Conservation (phyloP, 1,140 invertebrate species). For the Drosophila ficusphila region DNA sequence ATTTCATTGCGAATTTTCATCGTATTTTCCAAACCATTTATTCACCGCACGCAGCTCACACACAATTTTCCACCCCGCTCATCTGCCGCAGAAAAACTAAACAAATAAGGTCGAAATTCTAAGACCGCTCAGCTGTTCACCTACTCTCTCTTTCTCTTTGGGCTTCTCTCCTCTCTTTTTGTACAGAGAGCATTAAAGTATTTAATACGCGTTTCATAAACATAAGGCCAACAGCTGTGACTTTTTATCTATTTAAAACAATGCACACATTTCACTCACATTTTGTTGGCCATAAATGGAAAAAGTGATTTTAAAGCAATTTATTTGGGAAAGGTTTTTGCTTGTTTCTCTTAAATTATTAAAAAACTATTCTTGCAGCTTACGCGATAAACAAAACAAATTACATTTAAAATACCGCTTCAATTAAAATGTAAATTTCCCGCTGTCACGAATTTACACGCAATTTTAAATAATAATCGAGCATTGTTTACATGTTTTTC, state of each 20-base stretch:
- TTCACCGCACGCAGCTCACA: slow-evolving; percentile 13
- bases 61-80: slow-evolving; percentile 30
- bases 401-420: background rate
- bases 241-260: slow-evolving; percentile 12
- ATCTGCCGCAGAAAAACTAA: slow-evolving; percentile 39
- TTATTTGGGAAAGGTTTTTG: background rate
- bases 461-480: slow-evolving; percentile 14
- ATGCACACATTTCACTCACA: slow-evolving; percentile 3
- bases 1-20: slow-evolving; percentile 4
- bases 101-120: slow-evolving; percentile 29
- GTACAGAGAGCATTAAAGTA: background rate
- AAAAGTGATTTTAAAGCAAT: background rate
- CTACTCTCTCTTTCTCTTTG: slow-evolving; percentile 2
- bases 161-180: slow-evolving; percentile 10
- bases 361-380: background rate
- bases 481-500: slow-evolving; percentile 39
- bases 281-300: background rate
- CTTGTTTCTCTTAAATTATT: background rate
- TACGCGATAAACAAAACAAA: background rate
- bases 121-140: slow-evolving; percentile 53
- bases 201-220: slow-evolving; percentile 20
- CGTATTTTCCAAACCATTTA: slow-evolving; percentile 9
- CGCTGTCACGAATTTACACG: background rate
- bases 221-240: slow-evolving; percentile 8
- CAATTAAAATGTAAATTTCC: slow-evolving; percentile 7